Evolutionary conservation across 2,113 vertebrate genomes (phyloP), one percentile per base, ranked within the genome.

Genomic region (Ammodytes marinus): DNA sequence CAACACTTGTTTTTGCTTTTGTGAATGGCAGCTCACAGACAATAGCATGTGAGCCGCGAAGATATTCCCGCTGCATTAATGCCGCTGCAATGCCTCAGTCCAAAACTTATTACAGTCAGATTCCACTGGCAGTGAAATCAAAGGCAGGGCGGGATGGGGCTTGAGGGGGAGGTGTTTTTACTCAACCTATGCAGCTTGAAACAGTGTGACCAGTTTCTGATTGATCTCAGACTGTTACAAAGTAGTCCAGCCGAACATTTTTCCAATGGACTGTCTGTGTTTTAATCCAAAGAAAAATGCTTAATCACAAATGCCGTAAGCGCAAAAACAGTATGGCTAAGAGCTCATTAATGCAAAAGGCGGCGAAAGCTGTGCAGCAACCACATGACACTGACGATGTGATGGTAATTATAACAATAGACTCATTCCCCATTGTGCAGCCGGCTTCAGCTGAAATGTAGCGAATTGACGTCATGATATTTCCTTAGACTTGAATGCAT

Each of bases 1-100:
- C 78, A 91, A 89, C 86, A 64, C 66, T 89, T 92, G 88, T 83
- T 92, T 27, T 91, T 85, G 74, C 82, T 83, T 88, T 86, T 77
- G 77, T 88, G 83, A 89, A 85, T 81, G 75, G 79, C 72, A 72
- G 82, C 70, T 88, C 77, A 14, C 54, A 71, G 76, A 89, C 84
- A 90, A 86, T 77, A 86, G 86, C 82, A 80, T 78, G 82, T 84
- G 83, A 88, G 81, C 78, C 7, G 59, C 80, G 64, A 61, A 85
- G 67, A 84, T 87, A 83, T 88, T 89, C 86, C 61, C 64, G 15
- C 73, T 78, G 77, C 74, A 89, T 73, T 49, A 27, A 27, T 27
- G 27, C 61, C 64, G 15, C 73, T 78, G 77, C 74, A 89, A 70
- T 49, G 84, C 83, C 77, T 69, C n/a, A n/a, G 68, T 85, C 85